Base-by-base conservation (phyloP, 2,113 vertebrate genomes). In the Fukomys damarensis region DNA sequence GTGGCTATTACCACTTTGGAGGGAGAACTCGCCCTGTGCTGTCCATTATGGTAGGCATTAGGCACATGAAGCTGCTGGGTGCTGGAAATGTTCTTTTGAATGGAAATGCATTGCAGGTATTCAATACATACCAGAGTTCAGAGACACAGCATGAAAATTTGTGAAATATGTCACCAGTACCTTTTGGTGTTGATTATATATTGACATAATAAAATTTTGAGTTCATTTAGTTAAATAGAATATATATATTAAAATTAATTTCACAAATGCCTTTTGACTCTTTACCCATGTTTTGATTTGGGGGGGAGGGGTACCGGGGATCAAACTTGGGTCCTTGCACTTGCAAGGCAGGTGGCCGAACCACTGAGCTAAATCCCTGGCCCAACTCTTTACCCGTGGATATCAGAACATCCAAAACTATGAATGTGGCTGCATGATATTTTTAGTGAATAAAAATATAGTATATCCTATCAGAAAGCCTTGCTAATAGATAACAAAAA, bases 261-360 rank as follows among this genome's bases (percentile, higher is more conserved):
- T 88, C 28, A 85, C 17, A 52, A 26, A 20, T 65, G 77, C 87
- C 68, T 77, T 95, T 92, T 95, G 65, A 72, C 24, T 66, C 76
- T 61, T 80, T 77, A 61, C 88, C 17, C 22, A 38, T 61, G 26
- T n/a, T n/a, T n/a, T n/a, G n/a, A n/a, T n/a, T n/a, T n/a, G n/a
- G n/a, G n/a, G n/a, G n/a, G n/a, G n/a, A n/a, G n/a, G n/a, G n/a
- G 46, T 49, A 49, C 46, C 46, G 9, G 46, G 46, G 46, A 49
- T 49, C 46, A 9, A 49, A 49, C 46, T 49, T 49, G 46, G 46
- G 46, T 6, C 46, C 46, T 49, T 49, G 46, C 46, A 49, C 46
- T 49, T 5, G 46, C 46, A 49, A 49, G 46, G 9, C 46, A 49
- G 46, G 46, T 9, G 46, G 46, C 46, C 5, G 46, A 5, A 49